Percentiles rank a stretch among this genome's conserved stretches.
Conservation (phyloP, 2,888 invertebrate genomes). For the Eurois occulta region DNA sequence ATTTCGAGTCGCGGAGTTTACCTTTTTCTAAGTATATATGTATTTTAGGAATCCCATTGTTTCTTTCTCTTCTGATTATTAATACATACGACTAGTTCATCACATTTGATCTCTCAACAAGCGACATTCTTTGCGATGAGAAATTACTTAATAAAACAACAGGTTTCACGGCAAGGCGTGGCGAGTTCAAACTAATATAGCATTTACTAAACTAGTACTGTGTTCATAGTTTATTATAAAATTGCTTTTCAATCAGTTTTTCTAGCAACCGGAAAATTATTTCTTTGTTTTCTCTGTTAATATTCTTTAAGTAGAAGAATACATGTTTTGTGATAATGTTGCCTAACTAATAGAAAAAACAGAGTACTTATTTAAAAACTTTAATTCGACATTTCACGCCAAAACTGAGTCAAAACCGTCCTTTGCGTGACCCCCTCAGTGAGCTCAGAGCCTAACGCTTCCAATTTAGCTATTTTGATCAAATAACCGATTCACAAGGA, state of each 20-base stretch:
- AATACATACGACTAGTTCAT: not conserved
- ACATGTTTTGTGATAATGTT: not conserved
- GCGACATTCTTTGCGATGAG: not conserved
- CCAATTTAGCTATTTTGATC: conserved; percentile 69
- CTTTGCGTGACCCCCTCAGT: conserved; percentile 22
- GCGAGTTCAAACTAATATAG: not conserved
- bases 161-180: not conserved
- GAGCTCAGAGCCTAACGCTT: conserved; percentile 45
- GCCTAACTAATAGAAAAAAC: not conserved
- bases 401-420: not conserved
- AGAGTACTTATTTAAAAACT: not conserved
- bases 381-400: not conserved
- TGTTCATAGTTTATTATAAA: not conserved
- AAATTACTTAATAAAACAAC: not conserved
- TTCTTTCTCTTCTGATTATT: not conserved
- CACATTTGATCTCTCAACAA: not conserved
- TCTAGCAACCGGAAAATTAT: not conserved
- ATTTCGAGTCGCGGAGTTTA: not conserved
- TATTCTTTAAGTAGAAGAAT: not conserved
- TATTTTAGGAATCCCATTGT: not conserved
- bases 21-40: not conserved
- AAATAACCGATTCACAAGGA: conserved; percentile 67
- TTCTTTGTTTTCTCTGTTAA: not conserved
- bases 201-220: not conserved
- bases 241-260: not conserved